These are phyloP conservation scores for Tricholaema leucomelas DNA, from an alignment of 2,113 vertebrate genomes.

Conservation along the genomic window DNA sequence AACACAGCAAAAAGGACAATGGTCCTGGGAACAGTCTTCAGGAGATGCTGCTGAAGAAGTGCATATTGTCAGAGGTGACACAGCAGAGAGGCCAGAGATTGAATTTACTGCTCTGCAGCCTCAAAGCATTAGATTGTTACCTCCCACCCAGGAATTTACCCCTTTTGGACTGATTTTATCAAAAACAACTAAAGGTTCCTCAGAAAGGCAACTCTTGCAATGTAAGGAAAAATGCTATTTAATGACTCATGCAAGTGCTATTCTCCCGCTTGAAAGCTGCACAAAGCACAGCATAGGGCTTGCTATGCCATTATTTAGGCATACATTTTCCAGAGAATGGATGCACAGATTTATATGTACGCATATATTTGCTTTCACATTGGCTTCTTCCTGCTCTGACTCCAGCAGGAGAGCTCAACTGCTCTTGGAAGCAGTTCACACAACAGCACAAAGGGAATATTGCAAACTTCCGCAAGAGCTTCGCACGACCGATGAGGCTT, in stretches of 20 bases:
- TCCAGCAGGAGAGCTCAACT: not conserved
- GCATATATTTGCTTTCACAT: fast-evolving
- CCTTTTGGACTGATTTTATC: not conserved
- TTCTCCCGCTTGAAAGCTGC: not conserved
- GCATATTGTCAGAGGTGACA: not conserved
- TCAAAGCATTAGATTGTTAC: not conserved
- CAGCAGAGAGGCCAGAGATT: not conserved
- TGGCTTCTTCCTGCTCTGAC: not conserved
- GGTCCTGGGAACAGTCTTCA: not conserved
- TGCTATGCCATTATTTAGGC: fast-evolving
- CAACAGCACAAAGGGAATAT: not conserved
- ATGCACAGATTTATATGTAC: not conserved
- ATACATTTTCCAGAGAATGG: not conserved
- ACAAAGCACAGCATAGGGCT: fast-evolving
- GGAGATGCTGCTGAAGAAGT: conserved; percentile 11
- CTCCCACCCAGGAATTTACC: not conserved
- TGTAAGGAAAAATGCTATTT: fast-evolving
- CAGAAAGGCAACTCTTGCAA: not conserved
- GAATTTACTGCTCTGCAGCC: not conserved
- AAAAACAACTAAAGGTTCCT: not conserved
- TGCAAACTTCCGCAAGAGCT: not conserved
- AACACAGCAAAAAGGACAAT: not conserved
- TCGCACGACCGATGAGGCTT: not conserved
- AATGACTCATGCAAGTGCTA: not conserved
- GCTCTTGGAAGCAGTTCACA: conserved; percentile 32